These are phyloP conservation scores for Agrilus cyanescens DNA, from an alignment of 2,888 invertebrate genomes.

Conservation along the genomic window DNA sequence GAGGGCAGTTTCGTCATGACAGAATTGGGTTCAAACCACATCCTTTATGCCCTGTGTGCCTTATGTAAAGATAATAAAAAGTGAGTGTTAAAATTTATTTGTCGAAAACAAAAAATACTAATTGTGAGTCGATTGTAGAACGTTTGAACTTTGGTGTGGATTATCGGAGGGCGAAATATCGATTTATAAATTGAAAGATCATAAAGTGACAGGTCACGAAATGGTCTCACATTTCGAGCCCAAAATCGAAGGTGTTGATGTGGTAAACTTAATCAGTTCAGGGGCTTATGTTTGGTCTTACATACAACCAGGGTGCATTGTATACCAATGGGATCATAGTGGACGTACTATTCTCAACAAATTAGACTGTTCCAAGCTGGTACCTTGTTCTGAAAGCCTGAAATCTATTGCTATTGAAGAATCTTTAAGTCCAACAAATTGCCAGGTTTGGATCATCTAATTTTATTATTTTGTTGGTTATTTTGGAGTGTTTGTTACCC, in stretches of 20 bases:
- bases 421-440: slow-evolving; percentile 63
- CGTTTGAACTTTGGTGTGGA: slow-evolving; percentile 79
- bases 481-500: background rate
- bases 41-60: slow-evolving; percentile 56
- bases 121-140: too few species aligned
- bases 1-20: slow-evolving; percentile 70
- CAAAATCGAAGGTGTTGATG: slow-evolving; percentile 49
- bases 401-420: slow-evolving; percentile 87
- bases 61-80: slow-evolving; percentile 35
- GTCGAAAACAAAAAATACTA: background rate
- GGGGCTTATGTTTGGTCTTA: slow-evolving; percentile 63
- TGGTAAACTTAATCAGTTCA: slow-evolving; percentile 56
- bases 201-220: slow-evolving; percentile 64
- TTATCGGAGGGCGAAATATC: slow-evolving; percentile 69
- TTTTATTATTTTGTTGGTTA: background rate
- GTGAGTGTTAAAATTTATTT: slow-evolving; percentile 20
- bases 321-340: slow-evolving; percentile 75
- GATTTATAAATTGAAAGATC: slow-evolving; percentile 60
- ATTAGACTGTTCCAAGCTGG: slow-evolving; percentile 83
- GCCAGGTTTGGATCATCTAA: slow-evolving; percentile 45
- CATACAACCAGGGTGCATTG: slow-evolving; percentile 74
- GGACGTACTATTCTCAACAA: slow-evolving; percentile 58
- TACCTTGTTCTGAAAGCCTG: slow-evolving; percentile 83
- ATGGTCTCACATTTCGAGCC: slow-evolving; percentile 49
- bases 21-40: slow-evolving; percentile 58